Base-by-base conservation (phyloP, 30 jellyfish, hydroid and myxozoan genomes). In the Chrysaora quinquecirrha region DNA sequence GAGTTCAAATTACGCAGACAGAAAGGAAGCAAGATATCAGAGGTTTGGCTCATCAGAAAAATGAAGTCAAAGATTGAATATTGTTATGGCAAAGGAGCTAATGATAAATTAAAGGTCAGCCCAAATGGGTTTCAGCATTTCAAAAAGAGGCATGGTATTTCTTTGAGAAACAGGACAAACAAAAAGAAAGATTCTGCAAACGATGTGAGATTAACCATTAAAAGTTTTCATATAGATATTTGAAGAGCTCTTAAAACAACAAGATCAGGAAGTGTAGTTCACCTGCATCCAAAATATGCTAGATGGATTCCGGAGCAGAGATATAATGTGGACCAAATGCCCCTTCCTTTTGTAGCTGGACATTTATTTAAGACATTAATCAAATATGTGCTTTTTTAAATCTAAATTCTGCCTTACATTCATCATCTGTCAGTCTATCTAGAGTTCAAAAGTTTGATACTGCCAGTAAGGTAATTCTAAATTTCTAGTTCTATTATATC, bases 131-230 rank as follows among this genome's bases (percentile, higher is more conserved):
- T 16, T 43, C 58, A 43, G 58, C 58, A 16, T 4, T 43, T 43
- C 58, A 43, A 43, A 43, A 43, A 43, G 58, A 43, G 58, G 58
- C 58, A 43, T 43, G 58, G 58, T 43, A 16, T 43, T 43, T 43
- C 58, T 16, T 43, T 43, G 58, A 43, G 58, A 43, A 43, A 43
- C 58, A 43, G 58, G 58, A 43, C 58, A 43, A 43, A 43, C 58
- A 43, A 43, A 43, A 43, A 43, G 58, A 43, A 43, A 16, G 58
- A 43, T 43, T 43, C 58, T 43, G 58, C 58, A 43, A 23, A 56
- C 30, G 58, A 43, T 43, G 58, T 9, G 58, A 43, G 58, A 43
- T 43, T 43, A 16, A 43, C 58, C 58, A 43, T 43, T 43, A 9
- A 43, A 16, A 43, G 58, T 43, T 43, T 43, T 43, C 58, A 43